Percentiles rank a stretch among this genome's conserved stretches.
Conservation (phyloP, 2,888 invertebrate genomes). For the Strigamia crassipes region DNA sequence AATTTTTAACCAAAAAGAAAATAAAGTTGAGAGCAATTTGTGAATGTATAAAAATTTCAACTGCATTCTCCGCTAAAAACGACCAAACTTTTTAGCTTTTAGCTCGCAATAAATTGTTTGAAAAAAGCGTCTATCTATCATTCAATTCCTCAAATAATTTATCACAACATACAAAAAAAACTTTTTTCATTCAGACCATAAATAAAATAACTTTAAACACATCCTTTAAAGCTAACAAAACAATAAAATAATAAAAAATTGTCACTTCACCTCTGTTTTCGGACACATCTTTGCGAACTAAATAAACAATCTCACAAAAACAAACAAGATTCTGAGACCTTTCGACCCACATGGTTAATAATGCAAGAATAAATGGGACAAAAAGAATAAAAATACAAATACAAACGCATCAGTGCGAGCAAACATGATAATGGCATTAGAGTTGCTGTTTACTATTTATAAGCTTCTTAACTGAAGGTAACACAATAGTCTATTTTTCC, state of each 20-base stretch:
- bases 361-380: neutral
- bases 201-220: neutral
- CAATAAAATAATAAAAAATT: neutral
- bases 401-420: neutral
- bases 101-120: neutral
- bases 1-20: neutral
- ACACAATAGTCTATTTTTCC: neutral
- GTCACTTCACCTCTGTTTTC: too few relatives aligned
- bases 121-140: neutral
- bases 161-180: too few relatives aligned
- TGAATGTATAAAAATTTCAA: neutral
- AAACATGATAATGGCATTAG: neutral
- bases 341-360: neutral
- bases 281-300: too few relatives aligned
- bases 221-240: neutral
- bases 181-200: neutral
- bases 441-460: neutral
- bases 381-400: too few relatives aligned
- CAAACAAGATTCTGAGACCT: too few relatives aligned
- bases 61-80: neutral
- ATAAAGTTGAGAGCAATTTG: neutral
- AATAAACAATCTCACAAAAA: too few relatives aligned
- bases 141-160: neutral
- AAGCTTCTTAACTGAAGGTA: neutral
- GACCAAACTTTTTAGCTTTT: neutral